Conservation (phyloP, 2,888 invertebrate genomes). For the Cyrtodaria siliqua region DNA sequence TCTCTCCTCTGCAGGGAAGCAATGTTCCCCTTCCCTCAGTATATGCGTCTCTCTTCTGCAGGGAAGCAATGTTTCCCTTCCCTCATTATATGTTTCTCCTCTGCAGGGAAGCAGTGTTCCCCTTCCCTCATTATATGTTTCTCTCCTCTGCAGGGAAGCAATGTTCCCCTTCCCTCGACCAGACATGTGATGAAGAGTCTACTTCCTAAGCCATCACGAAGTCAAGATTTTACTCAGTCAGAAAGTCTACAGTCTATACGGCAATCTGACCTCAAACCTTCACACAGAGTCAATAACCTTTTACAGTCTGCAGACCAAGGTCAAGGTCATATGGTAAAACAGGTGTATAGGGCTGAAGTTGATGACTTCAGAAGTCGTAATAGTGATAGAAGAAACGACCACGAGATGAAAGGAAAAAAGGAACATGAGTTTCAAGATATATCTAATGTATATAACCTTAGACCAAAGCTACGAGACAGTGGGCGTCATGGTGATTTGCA, state of each 20-base stretch:
- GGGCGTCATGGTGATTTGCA: slow-evolving; percentile 10
- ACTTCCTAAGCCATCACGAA: slow-evolving; percentile 8
- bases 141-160: slow-evolving; percentile 10
- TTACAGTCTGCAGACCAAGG: slow-evolving; percentile 3
- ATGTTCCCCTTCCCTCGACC: slow-evolving; percentile 62
- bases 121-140: no score
- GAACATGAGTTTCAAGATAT: slow-evolving; percentile 20
- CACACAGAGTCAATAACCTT: no score
- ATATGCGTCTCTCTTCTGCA: no score
- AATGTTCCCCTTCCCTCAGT: no score
- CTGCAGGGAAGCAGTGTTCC: no score
- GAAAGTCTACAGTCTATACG: slow-evolving; percentile 42
- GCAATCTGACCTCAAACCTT: slow-evolving; percentile 20
- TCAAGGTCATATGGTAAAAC: slow-evolving; percentile 8
- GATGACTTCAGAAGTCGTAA: not conserved
- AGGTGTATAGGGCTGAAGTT: not conserved
- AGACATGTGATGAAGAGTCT: slow-evolving; percentile 41
- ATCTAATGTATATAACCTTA: slow-evolving; percentile 43
- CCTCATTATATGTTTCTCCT: no score
- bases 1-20: no score
- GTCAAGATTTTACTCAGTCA: slow-evolving; percentile 29
- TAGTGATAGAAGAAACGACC: slow-evolving; percentile 3
- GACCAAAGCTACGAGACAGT: slow-evolving; percentile 27
- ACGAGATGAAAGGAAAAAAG: no score
- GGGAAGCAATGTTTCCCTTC: no score